phyloP scores from a whole-genome alignment of 2,797 vertebrate species.

The Heliangelus exortis region DNA sequence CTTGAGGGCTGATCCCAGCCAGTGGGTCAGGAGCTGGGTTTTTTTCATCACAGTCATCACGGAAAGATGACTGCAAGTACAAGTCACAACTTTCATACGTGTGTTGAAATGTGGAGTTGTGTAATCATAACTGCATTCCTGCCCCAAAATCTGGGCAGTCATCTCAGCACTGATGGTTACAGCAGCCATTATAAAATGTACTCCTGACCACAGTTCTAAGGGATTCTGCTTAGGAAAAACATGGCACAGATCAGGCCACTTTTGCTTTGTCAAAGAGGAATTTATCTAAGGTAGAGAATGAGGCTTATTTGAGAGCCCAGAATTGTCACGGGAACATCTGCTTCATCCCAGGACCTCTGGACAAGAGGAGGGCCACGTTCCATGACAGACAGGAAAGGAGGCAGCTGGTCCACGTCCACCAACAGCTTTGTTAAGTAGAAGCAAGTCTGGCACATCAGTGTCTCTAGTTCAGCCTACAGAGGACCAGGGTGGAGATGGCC shows the following conservation, averaged over 20 bases:
- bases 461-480: not conserved
- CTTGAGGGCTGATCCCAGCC: fast-evolving
- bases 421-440: not conserved
- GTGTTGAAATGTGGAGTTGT: not conserved
- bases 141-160: not conserved
- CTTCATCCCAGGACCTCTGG: not conserved
- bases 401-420: not conserved
- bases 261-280: not conserved
- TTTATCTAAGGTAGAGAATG: not conserved
- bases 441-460: not conserved
- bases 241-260: not conserved
- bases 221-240: not conserved
- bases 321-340: not conserved
- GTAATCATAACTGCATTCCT: not conserved
- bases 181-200: not conserved
- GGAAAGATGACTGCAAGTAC: not conserved
- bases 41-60: fast-evolving
- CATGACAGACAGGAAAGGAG: not conserved
- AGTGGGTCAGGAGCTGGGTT: not conserved
- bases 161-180: not conserved
- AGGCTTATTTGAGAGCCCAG: not conserved
- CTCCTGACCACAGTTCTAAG: not conserved
- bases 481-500: not conserved
- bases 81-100: not conserved
- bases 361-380: not conserved